Base-by-base conservation (phyloP, 2,797 vertebrate species). In the Cossypha caffra region DNA sequence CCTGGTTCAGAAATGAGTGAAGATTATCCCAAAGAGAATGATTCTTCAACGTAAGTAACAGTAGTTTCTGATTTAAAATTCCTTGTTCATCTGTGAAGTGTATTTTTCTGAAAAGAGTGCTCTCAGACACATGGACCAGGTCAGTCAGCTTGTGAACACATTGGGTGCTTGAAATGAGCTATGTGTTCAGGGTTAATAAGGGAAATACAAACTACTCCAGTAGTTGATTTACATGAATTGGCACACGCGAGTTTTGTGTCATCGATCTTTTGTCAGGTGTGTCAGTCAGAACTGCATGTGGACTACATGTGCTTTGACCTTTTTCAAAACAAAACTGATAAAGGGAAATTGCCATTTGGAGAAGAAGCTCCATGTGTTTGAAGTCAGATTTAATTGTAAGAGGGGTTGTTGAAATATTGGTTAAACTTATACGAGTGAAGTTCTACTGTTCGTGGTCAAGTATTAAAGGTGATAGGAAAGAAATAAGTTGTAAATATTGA, bases 1-100 rank as follows among this genome's bases (percentile, higher is more conserved):
- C 90, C 98, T 88, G 98, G 99, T 50, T 98, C 98, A 86, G 99
- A 99, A 94, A 94, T 99, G 82, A 98, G 97, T 33, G 99, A 99
- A 97, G 99, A 99, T 97, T 99, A 99, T 96, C 99, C 99, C 86
- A 99, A 99, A 97, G 99, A 99, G 98, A 99, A 99, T 69, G 99
- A 99, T 98, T 99, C 99, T 16, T 99, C 99, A 15, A 99, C 99
- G 99, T 99, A 98, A 98, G 98, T 97, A 93, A 57, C 62, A 20
- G 3, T 51, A 35, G 21, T 55, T 94, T 79, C 40, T 78, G 29
- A 31, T 59, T 58, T 90, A 62, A 74, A 82, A 54, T 23, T n/a
- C 52, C 47, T 45, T 5, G 1, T 69, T 62, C 4, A 2, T 50
- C 74, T 61, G 7, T 61, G 48, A 69, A 35, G 20, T n/a, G 3